These are phyloP conservation scores for Agonopterix heracliana DNA, from an alignment of 2,888 invertebrate genomes.

Conservation along the genomic window DNA sequence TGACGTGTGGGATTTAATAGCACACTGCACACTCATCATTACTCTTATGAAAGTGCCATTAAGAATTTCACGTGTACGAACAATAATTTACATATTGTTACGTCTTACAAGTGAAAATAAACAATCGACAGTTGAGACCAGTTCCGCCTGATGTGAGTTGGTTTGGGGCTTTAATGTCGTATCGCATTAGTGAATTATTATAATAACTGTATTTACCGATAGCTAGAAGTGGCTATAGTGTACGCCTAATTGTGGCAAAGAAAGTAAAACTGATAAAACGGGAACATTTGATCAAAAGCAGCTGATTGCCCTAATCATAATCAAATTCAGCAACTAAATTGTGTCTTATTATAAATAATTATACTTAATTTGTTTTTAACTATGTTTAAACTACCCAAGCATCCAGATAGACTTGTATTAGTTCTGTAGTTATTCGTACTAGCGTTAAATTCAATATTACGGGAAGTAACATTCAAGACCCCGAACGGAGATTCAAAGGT, in stretches of 20 bases:
- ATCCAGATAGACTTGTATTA: no score
- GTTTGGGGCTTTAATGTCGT: constrained; percentile 32
- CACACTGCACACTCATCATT: constrained; percentile 10
- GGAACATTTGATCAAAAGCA: constrained; percentile 18
- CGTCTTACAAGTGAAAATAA: constrained; percentile 42
- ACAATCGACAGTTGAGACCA: constrained; percentile 40
- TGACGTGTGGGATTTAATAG: constrained; percentile 2
- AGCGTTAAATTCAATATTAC: no score
- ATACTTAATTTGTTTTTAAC: no score
- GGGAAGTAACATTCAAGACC: no score
- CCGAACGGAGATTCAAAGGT: no score
- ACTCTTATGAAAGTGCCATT: constrained; percentile 37
- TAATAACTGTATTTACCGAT: constrained; percentile 28
- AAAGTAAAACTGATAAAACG: constrained; percentile 61
- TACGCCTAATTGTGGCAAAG: constrained; percentile 43
- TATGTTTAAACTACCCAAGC: no score
- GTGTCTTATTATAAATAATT: no score
- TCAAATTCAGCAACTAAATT: no score
- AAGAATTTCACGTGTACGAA: constrained; percentile 22
- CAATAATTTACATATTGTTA: constrained; percentile 43
- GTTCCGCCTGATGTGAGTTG: constrained; percentile 30
- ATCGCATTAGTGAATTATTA: constrained; percentile 43
- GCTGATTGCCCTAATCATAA: neutral
- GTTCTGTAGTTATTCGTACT: no score
- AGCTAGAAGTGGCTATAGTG: constrained; percentile 17